Conservation (phyloP, 1,140 invertebrate genomes). For the Centruroides sculpturatus region DNA sequence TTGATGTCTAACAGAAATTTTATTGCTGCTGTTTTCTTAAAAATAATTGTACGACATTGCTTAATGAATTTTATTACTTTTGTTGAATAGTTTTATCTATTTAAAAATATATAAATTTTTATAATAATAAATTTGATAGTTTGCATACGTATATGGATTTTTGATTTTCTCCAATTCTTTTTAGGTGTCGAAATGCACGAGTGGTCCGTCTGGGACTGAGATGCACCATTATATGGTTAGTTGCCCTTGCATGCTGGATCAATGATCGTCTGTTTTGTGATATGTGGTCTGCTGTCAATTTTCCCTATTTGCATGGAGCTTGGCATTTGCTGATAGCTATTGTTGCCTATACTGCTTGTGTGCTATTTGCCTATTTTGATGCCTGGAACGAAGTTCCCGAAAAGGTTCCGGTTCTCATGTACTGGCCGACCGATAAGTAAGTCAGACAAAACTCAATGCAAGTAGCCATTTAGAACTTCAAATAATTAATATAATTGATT, state of each 20-base stretch:
- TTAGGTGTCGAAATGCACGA: conserved; percentile 44
- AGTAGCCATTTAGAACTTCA: background rate
- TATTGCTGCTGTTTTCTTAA: no score
- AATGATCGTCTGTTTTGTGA: conserved; percentile 62
- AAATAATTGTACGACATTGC: no score
- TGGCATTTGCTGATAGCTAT: conserved; percentile 71
- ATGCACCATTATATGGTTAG: conserved; percentile 44
- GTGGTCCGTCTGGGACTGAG: conserved; percentile 50
- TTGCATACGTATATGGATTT: no score
- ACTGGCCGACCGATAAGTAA: conserved; percentile 48
- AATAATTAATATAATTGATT: background rate
- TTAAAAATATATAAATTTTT: no score
- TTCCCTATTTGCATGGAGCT: conserved; percentile 61
- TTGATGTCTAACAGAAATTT: no score
- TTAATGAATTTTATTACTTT: no score
- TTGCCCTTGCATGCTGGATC: conserved; percentile 58
- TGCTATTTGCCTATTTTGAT: conserved; percentile 61
- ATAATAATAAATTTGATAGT: no score
- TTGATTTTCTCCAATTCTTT: background rate
- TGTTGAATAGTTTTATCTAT: no score
- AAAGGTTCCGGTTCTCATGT: conserved; percentile 47
- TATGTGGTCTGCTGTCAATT: conserved; percentile 53
- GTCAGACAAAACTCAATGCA: background rate
- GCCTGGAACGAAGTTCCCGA: conserved; percentile 51
- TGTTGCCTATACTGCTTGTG: conserved; percentile 52